Base-by-base conservation (phyloP, 2,888 invertebrate species). In the Brachypterus glaber region DNA sequence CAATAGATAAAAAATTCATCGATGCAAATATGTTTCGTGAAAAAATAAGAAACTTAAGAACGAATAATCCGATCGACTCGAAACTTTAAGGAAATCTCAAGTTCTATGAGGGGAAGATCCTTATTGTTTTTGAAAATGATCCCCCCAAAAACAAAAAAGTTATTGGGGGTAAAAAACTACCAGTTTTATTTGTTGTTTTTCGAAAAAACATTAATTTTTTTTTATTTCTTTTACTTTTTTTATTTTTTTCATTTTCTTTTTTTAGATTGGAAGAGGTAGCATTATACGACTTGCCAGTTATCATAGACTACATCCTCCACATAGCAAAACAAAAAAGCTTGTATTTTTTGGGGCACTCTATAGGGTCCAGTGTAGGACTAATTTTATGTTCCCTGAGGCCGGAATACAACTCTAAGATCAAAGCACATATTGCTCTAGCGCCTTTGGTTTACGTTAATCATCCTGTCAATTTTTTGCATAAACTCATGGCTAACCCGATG, bases 181-280 rank as follows among this genome's bases (percentile, higher is more conserved):
- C n/a, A n/a, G n/a, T n/a, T n/a, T n/a, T n/a, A n/a, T n/a, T n/a
- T n/a, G n/a, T n/a, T n/a, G n/a, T n/a, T n/a, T n/a, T n/a, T n/a
- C n/a, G n/a, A n/a, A n/a, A n/a, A n/a, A n/a, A n/a, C n/a, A n/a
- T n/a, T n/a, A n/a, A n/a, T n/a, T n/a, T n/a, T n/a, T n/a, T n/a
- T n/a, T n/a, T n/a, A n/a, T n/a, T n/a, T n/a, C n/a, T n/a, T 11
- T 27, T 5, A 9, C 7, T 27, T 27, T 9, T 9, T 11, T 5
- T 9, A 27, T 11, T 4, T 11, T n/a, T n/a, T n/a, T 27, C 12
- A 27, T 27, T 27, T 27, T 27, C 12, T 27, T 5, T 27, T 5
- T 11, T 40, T 56, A 77, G 76, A 47, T 77, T 73, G 62, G 75
- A 79, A 49, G 76, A 81, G 55, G 73, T 77, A 67, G 77, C 74